Base-by-base conservation (phyloP, 2,888 invertebrate species). In the Nomada ruficornis region DNA sequence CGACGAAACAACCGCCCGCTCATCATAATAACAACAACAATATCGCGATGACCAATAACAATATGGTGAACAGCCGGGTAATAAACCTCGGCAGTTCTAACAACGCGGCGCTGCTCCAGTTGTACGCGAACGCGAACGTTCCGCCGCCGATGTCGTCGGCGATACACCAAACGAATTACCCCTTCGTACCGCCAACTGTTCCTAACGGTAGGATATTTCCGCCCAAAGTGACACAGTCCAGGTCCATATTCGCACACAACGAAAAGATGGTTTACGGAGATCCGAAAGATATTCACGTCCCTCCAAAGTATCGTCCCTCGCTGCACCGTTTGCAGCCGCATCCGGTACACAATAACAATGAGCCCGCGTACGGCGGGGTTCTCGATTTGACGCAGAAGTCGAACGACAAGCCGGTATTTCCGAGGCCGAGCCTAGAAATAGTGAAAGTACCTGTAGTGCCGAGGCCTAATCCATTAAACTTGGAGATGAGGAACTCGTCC, bases 231-330 rank as follows among this genome's bases (percentile, higher is more conserved):
- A 95, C 95, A 11, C 96, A 96, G 89, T 96, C 95, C 0, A 95
- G 95, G 26, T 96, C 96, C 5, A 96, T 96, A 64, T 96, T 96
- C 92, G 95, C 96, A 0, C 94, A 95, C 87, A 95, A 95, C 0
- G 96, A 96, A 88, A 96, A 95, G 88, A 96, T 95, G 0, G 96
- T 96, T 0, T 97, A 97, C 87, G 96, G 96, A 0, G 96, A 97
- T 92, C 97, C 97, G 0, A 96, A 96, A 90, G 96, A 96, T 88
- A 95, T 95, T 3, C 94, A 96, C 81, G 95, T 95, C 93, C 95
- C 95, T 0, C 95, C 95, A 0, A 93, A 92, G 77, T 93, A 95
- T 0, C 95, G 95, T 55, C 65, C 79, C 4, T n/a, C 81, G 77
- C 26, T 73, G 42, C 71, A 84, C 26, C 85, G 83, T 65, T 63